Percentiles rank a stretch among this genome's conserved stretches.
Conservation (phyloP, 2,888 invertebrate genomes). For the Chelonus formosanus region DNA sequence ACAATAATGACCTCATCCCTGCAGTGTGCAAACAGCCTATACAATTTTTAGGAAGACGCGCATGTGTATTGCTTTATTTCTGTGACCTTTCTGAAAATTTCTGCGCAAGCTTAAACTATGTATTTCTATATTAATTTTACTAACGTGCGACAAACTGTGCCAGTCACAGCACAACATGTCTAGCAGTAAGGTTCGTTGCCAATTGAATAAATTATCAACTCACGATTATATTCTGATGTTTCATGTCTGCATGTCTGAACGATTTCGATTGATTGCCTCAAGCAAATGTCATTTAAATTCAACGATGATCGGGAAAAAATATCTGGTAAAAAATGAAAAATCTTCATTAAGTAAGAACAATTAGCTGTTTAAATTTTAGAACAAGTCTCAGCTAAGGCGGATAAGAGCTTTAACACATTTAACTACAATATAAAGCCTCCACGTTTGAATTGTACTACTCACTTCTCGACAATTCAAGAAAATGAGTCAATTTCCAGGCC, state of each 20-base stretch:
- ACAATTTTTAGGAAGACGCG: conserved; percentile 3
- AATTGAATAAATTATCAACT: conserved; percentile 26
- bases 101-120: conserved; percentile 20
- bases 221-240: not conserved
- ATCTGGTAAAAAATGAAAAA: not conserved
- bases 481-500: conserved; percentile 19
- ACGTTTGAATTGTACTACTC: not conserved
- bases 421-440: conserved; percentile 10
- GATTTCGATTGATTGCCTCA: conserved; percentile 17
- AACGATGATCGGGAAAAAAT: not conserved
- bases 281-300: not conserved
- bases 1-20: conserved; percentile 18
- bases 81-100: conserved; percentile 15
- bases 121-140: conserved; percentile 14
- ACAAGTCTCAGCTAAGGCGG: no score
- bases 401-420: not conserved
- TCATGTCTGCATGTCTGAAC: conserved; percentile 32
- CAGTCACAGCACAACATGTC: conserved; percentile 14
- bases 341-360: not conserved
- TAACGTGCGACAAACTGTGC: conserved; percentile 8
- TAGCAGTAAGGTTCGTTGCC: conserved; percentile 24
- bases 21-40: conserved; percentile 12
- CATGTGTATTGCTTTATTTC: conserved; percentile 10
- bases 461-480: conserved; percentile 11
- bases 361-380: not conserved